Percentiles rank a stretch among this genome's conserved stretches.
phyloP scores from a whole-genome alignment of 2,113 vertebrate species.

The Lates calcarifer region DNA sequence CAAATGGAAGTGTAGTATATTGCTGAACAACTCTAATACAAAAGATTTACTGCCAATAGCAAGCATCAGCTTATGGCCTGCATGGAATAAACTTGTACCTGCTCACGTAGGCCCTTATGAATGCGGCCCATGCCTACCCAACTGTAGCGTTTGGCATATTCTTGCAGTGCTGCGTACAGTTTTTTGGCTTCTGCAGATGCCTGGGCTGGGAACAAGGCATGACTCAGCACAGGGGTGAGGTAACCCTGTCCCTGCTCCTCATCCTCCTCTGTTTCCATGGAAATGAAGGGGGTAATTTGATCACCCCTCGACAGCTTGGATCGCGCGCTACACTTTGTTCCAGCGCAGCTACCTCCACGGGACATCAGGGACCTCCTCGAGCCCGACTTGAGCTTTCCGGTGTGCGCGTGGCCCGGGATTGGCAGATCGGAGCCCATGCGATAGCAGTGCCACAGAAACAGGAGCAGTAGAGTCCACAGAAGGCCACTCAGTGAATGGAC shows the following conservation, averaged over 20 bases:
- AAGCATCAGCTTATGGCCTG: neutral
- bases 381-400: constrained; percentile 76
- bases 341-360: constrained; percentile 68
- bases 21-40: neutral
- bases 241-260: constrained; percentile 79
- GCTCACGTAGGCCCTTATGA: constrained; percentile 86
- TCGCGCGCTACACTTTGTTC: constrained; percentile 69
- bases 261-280: constrained; percentile 81
- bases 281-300: constrained; percentile 72
- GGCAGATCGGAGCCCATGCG: constrained; percentile 87
- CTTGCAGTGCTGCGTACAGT: constrained; percentile 87
- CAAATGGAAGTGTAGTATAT: neutral
- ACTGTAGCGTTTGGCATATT: constrained; percentile 91
- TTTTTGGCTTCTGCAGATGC: constrained; percentile 85
- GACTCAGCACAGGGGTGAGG: constrained; percentile 83
- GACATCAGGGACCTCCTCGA: constrained; percentile 75
- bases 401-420: constrained; percentile 63
- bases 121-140: constrained; percentile 93
- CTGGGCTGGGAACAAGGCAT: constrained; percentile 81
- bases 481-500: constrained; percentile 86
- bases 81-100: constrained; percentile 68
- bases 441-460: constrained; percentile 93
- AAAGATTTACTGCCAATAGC: neutral
- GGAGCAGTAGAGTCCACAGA: constrained; percentile 87
- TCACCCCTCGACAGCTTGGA: constrained; percentile 71